Percentiles rank a stretch among this genome's conserved stretches.
Evolutionary conservation across 2,113 vertebrate genomes (phyloP).

Genomic region (Corvus hawaiiensis): DNA sequence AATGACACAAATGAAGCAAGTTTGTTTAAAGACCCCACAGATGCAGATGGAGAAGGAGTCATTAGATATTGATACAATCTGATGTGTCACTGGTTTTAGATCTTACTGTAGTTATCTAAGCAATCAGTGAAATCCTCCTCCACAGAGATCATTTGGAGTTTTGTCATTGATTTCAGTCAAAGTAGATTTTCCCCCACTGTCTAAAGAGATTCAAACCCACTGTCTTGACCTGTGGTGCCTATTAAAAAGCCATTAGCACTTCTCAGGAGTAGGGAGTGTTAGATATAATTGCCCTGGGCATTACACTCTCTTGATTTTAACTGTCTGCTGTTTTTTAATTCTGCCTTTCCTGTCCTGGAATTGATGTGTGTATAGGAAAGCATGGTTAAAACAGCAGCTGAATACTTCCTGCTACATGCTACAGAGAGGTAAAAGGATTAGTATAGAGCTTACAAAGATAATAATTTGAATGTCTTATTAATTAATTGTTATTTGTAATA

Average conservation of each 20-base stretch:
- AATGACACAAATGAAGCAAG: not conserved
- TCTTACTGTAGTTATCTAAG: not conserved
- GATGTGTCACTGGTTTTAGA: not conserved
- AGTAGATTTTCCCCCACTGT: not conserved
- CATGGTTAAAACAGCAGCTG: not conserved
- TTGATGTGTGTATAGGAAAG: not conserved
- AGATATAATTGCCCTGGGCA: slow-evolving; percentile 4
- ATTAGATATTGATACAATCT: not conserved
- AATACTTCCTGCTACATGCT: slow-evolving; percentile 1
- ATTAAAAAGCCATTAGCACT: slow-evolving; percentile 44
- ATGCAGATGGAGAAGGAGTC: not conserved
- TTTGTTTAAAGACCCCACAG: not conserved
- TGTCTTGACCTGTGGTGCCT: slow-evolving; percentile 11
- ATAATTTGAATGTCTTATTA: slow-evolving; percentile 53
- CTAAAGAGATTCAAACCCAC: not conserved
- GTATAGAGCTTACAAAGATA: slow-evolving; percentile 35
- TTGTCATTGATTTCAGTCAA: not conserved
- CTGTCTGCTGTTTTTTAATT: not conserved
- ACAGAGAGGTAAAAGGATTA: slow-evolving; percentile 26
- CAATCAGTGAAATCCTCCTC: not conserved
- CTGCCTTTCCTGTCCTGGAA: not conserved
- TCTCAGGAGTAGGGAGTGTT: not conserved
- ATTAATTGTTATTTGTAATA: slow-evolving; percentile 57
- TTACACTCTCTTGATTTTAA: slow-evolving; percentile 15
- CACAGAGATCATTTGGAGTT: not conserved